Evolutionary conservation across 2,113 vertebrate genomes (phyloP).

Genomic region (Apus apus): DNA sequence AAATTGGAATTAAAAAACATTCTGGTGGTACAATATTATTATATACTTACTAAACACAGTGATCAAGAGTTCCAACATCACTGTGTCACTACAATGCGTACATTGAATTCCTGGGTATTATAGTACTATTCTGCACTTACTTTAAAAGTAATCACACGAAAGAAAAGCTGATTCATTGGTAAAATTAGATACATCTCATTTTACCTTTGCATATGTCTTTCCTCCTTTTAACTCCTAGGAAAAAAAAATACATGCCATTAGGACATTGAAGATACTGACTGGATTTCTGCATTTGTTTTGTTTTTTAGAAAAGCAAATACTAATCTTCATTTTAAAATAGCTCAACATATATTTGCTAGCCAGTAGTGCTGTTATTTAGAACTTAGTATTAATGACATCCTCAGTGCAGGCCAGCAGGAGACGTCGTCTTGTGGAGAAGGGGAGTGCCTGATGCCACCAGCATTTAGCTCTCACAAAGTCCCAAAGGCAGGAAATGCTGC

Average conservation of each 20-base stretch:
- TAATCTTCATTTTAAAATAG: not conserved
- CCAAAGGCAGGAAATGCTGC: not conserved
- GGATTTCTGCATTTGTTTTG: not conserved
- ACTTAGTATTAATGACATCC: not conserved
- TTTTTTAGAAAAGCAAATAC: not conserved
- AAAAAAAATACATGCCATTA: slow-evolving; percentile 7
- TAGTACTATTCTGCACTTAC: not conserved
- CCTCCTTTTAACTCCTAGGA: slow-evolving; percentile 94
- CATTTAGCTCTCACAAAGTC: not conserved
- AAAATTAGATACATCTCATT: not conserved
- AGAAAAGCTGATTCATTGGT: not conserved
- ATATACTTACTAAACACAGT: not conserved
- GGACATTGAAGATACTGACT: not conserved
- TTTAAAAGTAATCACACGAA: not conserved
- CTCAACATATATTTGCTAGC: not conserved
- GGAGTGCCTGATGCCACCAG: not conserved
- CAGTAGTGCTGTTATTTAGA: not conserved
- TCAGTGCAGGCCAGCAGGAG: not conserved
- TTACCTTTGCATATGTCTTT: slow-evolving; percentile 95
- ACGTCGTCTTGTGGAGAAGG: not conserved
- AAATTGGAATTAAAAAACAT: not conserved
- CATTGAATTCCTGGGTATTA: not conserved
- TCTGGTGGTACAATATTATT: not conserved
- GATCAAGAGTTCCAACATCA: not conserved
- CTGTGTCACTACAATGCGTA: not conserved